Conservation (phyloP, 2,113 vertebrate genomes). For the Abramis brama region DNA sequence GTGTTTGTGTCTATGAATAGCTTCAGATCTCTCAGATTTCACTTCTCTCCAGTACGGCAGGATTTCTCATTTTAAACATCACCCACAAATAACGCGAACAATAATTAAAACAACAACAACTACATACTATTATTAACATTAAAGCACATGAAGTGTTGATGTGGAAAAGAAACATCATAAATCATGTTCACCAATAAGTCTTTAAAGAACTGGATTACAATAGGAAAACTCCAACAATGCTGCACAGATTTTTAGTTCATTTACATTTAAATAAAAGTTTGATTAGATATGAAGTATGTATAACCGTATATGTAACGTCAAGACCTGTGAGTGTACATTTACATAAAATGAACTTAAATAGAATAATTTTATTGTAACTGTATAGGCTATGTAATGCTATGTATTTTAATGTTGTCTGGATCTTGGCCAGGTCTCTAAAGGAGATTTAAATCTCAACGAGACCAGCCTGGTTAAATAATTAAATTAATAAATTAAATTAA, state of each 20-base stretch:
- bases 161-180: neutral
- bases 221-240: neutral
- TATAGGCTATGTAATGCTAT: neutral
- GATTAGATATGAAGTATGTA: neutral
- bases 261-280: neutral
- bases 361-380: neutral
- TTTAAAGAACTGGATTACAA: neutral
- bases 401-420: neutral
- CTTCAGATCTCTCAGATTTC: slow-evolving; percentile 54
- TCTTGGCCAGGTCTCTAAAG: neutral
- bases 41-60: slow-evolving; percentile 31
- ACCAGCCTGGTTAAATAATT: neutral
- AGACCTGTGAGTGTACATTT: neutral
- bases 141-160: neutral
- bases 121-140: neutral
- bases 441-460: neutral
- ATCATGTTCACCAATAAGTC: neutral
- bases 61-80: slow-evolving; percentile 50
- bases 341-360: neutral
- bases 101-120: neutral
- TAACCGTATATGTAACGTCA: neutral
- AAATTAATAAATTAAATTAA: neutral
- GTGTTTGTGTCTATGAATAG: slow-evolving; percentile 53
- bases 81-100: neutral
- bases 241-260: neutral